phyloP scores from a whole-genome alignment of 2,113 vertebrate genomes.

The Phalacrocorax pelagicus region DNA sequence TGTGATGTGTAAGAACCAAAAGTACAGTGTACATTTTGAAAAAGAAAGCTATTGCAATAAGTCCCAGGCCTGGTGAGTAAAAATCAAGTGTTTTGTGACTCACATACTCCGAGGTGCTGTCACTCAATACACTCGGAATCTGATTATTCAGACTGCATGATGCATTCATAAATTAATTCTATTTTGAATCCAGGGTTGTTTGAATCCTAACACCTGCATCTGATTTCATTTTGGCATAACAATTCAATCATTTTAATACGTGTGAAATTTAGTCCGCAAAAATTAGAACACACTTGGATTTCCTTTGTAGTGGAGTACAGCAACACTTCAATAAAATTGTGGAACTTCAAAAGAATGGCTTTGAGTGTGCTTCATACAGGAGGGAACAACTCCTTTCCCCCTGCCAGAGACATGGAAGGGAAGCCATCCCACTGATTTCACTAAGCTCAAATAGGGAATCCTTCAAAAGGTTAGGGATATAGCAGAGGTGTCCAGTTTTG shows the following conservation, averaged over 20 bases:
- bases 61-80: neutral
- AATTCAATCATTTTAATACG: neutral
- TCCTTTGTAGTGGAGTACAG: neutral
- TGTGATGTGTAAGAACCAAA: neutral
- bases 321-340: neutral
- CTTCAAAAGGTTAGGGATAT: neutral
- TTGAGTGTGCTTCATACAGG: neutral
- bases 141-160: neutral
- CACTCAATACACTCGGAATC: neutral
- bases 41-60: neutral
- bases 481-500: neutral
- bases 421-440: neutral
- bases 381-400: neutral
- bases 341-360: neutral
- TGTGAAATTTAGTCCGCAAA: fast-evolving
- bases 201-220: neutral
- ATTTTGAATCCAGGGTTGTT: neutral
- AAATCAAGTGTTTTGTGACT: neutral
- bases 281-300: neutral
- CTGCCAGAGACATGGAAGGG: neutral
- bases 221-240: neutral
- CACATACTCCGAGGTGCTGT: neutral
- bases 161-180: neutral
- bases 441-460: neutral
- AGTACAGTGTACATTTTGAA: neutral